phyloP scores from a whole-genome alignment of 2,113 vertebrate genomes.

The Engraulis encrasicolus region DNA sequence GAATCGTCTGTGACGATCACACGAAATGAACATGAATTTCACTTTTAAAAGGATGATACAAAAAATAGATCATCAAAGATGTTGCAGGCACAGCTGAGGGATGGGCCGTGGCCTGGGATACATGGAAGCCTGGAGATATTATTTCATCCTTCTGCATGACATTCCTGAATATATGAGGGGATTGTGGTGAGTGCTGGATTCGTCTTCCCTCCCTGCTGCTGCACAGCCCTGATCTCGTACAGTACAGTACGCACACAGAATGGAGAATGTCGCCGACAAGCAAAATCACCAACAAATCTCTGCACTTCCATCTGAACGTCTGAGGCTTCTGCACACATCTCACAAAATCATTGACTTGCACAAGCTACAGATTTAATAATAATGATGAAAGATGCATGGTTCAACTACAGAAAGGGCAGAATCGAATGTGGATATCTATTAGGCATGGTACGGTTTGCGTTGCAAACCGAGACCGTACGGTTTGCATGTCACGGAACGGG shows the following conservation, averaged over 20 bases:
- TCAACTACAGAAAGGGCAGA: background rate
- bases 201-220: background rate
- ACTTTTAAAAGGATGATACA: no score
- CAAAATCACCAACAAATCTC: background rate
- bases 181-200: constrained; percentile 1
- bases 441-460: no score
- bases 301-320: background rate
- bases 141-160: background rate
- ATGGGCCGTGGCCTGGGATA: background rate
- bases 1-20: background rate
- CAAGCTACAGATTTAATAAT: background rate
- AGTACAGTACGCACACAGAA: no score
- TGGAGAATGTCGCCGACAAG: background rate
- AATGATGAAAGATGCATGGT: background rate
- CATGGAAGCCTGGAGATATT: background rate
- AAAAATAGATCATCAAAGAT: no score
- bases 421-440: background rate
- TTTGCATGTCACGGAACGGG: no score
- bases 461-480: no score
- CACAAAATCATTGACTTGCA: background rate
- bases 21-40: no score
- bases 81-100: no score
- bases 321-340: background rate
- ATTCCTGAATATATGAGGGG: constrained; percentile 17
- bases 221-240: background rate